Conservation (phyloP, 2,797 vertebrate genomes). For the Caiman crocodilus region DNA sequence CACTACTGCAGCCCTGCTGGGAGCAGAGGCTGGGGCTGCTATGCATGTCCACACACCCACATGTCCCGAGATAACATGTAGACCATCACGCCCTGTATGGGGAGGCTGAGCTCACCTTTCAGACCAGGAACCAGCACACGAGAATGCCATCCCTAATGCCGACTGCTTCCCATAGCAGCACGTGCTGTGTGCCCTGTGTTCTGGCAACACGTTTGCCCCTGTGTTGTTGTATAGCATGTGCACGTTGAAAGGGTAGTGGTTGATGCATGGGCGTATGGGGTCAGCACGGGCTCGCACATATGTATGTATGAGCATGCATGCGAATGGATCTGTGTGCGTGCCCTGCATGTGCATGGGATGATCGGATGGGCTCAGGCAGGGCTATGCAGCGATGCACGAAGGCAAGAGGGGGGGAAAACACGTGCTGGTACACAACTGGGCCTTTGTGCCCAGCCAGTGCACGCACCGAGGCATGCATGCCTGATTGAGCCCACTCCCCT, state of each 20-base stretch:
- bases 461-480: rapidly evolving
- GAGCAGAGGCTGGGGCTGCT: neutral
- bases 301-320: rapidly evolving
- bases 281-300: neutral
- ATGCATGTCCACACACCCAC: neutral
- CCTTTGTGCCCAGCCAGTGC: neutral
- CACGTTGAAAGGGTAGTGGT: neutral
- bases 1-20: neutral
- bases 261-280: too few species aligned
- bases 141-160: neutral
- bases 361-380: too few species aligned
- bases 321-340: rapidly evolving
- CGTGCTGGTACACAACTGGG: neutral
- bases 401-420: too few species aligned
- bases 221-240: neutral
- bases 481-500: neutral
- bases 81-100: too few species aligned
- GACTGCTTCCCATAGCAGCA: neutral
- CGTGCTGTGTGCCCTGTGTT: neutral
- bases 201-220: neutral
- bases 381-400: too few species aligned
- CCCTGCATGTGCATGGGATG: rapidly evolving
- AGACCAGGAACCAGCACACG: neutral
- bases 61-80: neutral
- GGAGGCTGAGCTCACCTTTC: neutral